Conservation (phyloP, 2,888 invertebrate species). For the Monochamus alternatus region DNA sequence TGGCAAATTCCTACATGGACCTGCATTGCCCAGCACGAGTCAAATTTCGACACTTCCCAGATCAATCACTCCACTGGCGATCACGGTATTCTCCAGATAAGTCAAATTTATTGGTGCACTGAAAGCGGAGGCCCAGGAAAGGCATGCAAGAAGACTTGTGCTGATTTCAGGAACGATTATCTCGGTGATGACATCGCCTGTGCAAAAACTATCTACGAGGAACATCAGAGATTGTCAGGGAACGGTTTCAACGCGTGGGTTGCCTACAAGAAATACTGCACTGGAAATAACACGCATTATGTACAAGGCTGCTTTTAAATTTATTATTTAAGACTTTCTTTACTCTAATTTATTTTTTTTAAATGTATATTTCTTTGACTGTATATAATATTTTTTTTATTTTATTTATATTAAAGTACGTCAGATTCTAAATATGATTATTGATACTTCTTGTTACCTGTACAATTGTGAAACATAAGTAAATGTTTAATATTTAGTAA, state of each 20-base stretch:
- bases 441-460: too few relatives aligned
- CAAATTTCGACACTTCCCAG: slow-evolving; percentile 79
- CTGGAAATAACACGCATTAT: slow-evolving; percentile 63
- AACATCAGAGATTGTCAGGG: slow-evolving; percentile 79
- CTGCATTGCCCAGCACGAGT: slow-evolving; percentile 83
- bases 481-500: too few relatives aligned
- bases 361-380: too few relatives aligned
- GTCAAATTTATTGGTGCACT: slow-evolving; percentile 78
- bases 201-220: slow-evolving; percentile 77
- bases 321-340: not conserved
- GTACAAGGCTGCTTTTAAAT: slow-evolving; percentile 38
- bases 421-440: too few relatives aligned
- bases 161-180: slow-evolving; percentile 78
- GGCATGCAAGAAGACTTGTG: slow-evolving; percentile 77
- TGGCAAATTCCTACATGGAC: slow-evolving; percentile 69
- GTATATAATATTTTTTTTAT: too few relatives aligned
- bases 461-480: too few relatives aligned
- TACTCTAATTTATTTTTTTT: too few relatives aligned
- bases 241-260: slow-evolving; percentile 85
- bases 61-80: slow-evolving; percentile 76
- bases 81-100: slow-evolving; percentile 82
- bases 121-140: slow-evolving; percentile 67
- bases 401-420: too few relatives aligned
- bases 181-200: slow-evolving; percentile 82
- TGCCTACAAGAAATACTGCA: slow-evolving; percentile 78